phyloP scores from a whole-genome alignment of 1,140 invertebrate genomes.

The Drosophila sucinea region DNA sequence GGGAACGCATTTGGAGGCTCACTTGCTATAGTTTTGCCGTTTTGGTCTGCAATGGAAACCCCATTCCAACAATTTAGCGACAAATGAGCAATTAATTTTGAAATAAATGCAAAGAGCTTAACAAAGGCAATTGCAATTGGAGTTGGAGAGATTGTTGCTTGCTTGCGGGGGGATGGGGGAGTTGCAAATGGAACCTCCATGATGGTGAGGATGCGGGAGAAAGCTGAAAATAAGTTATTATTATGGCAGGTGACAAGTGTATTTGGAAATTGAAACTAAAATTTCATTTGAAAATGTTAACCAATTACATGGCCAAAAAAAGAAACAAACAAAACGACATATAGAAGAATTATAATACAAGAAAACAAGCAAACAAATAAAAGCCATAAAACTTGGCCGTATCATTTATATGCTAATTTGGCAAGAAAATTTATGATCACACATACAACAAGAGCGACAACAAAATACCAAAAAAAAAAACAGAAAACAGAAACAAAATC shows the following conservation, averaged over 20 bases:
- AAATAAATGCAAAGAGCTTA: slow-evolving; percentile 73
- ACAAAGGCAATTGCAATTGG: slow-evolving; percentile 20
- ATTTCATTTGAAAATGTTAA: slow-evolving; percentile 8
- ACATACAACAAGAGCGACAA: slow-evolving; percentile 78
- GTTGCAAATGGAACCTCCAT: too few relatives aligned
- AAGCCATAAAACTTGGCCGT: slow-evolving; percentile 63
- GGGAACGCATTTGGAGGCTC: slow-evolving; percentile 23
- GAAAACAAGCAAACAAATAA: slow-evolving; percentile 40
- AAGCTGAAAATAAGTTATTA: background rate
- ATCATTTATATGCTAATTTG: slow-evolving; percentile 79
- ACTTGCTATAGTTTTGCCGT: slow-evolving; percentile 58
- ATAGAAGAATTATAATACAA: slow-evolving; percentile 46
- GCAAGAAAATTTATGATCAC: slow-evolving; percentile 68
- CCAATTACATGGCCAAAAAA: background rate
- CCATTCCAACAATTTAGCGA: slow-evolving; percentile 80
- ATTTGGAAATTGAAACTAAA: slow-evolving; percentile 8
- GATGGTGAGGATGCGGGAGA: background rate
- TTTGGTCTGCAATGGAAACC: slow-evolving; percentile 73
- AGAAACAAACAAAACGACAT: background rate
- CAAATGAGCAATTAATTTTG: slow-evolving; percentile 81
- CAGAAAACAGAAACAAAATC: slow-evolving; percentile 41
- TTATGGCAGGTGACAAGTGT: slow-evolving; percentile 10
- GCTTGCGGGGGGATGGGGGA: too few relatives aligned
- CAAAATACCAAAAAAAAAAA: slow-evolving; percentile 60
- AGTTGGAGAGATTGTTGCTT: background rate